Conservation (phyloP, 2,113 vertebrate genomes). For the Myrmecophaga tridactyla region DNA sequence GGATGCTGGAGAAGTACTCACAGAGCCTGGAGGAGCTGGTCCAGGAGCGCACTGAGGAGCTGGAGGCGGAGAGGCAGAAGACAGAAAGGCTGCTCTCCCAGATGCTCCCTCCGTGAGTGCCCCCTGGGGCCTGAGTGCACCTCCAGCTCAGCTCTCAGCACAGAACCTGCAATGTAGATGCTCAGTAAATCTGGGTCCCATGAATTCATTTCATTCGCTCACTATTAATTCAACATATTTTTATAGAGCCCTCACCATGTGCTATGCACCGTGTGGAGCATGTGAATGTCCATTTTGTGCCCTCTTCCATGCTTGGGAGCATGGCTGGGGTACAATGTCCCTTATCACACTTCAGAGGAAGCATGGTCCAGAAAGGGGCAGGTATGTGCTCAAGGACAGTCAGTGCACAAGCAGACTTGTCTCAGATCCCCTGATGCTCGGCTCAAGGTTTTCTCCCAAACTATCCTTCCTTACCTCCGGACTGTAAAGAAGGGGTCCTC, state of each 20-base stretch:
- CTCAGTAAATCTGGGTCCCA: not conserved
- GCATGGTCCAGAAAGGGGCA: not conserved
- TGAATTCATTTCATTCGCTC: not conserved
- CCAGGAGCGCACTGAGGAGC: constrained; percentile 88
- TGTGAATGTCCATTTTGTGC: not conserved
- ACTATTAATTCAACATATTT: not conserved
- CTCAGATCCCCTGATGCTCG: not conserved
- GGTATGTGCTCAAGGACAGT: not conserved
- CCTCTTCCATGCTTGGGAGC: not conserved
- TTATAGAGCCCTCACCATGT: not conserved
- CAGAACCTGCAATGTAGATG: not conserved
- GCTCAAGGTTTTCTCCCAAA: not conserved
- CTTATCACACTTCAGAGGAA: not conserved
- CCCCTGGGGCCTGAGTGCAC: not conserved
- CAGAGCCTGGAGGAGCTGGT: constrained; percentile 91
- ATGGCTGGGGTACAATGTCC: too few species aligned
- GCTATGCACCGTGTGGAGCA: not conserved
- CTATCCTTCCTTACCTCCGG: not conserved
- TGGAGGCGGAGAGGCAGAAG: constrained; percentile 90
- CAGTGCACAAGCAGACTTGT: not conserved
- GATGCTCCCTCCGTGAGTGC: constrained; percentile 90
- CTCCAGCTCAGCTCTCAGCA: not conserved
- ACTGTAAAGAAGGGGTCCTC: not conserved
- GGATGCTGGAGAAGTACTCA: constrained; percentile 91
- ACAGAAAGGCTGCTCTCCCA: constrained; percentile 88